Base-by-base conservation (phyloP, 2,113 vertebrate genomes). In the Toxostoma redivivum region DNA sequence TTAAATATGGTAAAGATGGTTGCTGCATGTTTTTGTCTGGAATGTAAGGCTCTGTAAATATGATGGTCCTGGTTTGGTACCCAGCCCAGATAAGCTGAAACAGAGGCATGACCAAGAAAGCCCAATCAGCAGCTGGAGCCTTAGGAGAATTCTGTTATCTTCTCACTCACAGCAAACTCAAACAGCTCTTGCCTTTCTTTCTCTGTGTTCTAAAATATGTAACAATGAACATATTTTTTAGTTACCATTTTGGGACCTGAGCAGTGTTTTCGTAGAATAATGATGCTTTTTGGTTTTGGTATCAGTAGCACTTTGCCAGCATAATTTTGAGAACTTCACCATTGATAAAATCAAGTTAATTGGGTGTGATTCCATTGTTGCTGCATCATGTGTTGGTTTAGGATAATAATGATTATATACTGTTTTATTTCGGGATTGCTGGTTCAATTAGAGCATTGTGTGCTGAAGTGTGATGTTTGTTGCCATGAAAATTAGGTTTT, bases 1-100 rank as follows among this genome's bases (percentile, higher is more conserved):
- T 84, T 83, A 92, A 96, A 92, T 96, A 60, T 84, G 93, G n/a
- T 45, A 86, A 95, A 92, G 65, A 12, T 93, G 92, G 61, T 70
- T 77, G 8, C 44, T 94, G 79, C 23, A 7, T 81, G 86, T 6
- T 71, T 96, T 48, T 90, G 64, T 92, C 93, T 81, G 38, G 84
- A 83, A 81, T 44, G 20, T 21, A 54, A 70, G 78, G 42, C 38
- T 44, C 37, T 69, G 21, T 38, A 12, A 70, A 25, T 15, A 15
- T 22, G 17, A 42, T 10, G 44, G 42, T 44, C 53, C 47, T 11
- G 15, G 9, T 67, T 73, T 78, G 54, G 64, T 71, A 31, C 69
- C 66, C 56, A 88, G 11, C 37, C 27, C 45, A 30, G 60, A 54
- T 2, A 37, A 87, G n/a, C 21, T n/a, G 69, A 54, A 81, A 27